Evolutionary conservation across 2,888 invertebrate species (phyloP).

Genomic region (Pogonocherus hispidulus): DNA sequence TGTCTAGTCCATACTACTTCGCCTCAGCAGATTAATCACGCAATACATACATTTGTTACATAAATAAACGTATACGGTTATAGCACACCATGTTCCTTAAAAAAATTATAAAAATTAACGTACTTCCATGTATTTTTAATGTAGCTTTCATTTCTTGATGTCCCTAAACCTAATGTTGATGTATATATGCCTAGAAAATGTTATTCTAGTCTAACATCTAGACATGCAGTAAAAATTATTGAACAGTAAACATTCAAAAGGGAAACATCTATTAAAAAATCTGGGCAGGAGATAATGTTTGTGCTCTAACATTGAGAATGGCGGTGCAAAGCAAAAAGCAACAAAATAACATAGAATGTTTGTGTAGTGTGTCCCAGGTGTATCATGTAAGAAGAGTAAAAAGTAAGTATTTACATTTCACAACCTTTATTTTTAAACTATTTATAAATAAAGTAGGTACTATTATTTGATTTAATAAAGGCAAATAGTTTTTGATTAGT

Average conservation of each 20-base stretch:
- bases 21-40: no score
- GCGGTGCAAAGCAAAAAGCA: slow-evolving; percentile 64
- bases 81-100: no score
- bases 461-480: slow-evolving; percentile 54
- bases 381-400: slow-evolving; percentile 35
- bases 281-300: slow-evolving; percentile 18
- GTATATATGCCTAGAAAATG: slow-evolving; percentile 29
- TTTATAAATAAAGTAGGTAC: slow-evolving; percentile 53
- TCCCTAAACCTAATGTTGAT: no score
- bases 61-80: no score
- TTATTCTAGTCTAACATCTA: slow-evolving; percentile 55
- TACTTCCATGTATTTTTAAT: no score
- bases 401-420: slow-evolving; percentile 55
- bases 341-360: slow-evolving; percentile 66
- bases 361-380: slow-evolving; percentile 59
- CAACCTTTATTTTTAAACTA: slow-evolving; percentile 61
- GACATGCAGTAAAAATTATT: slow-evolving; percentile 44
- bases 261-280: slow-evolving; percentile 33
- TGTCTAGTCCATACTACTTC: no score
- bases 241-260: slow-evolving; percentile 33
- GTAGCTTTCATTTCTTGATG: no score
- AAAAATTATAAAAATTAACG: no score
- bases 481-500: slow-evolving; percentile 52
- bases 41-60: no score
- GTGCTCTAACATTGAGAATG: slow-evolving; percentile 58